These are phyloP conservation scores for Vespertilio murinus DNA, from an alignment of 2,797 vertebrate genomes.

Conservation along the genomic window DNA sequence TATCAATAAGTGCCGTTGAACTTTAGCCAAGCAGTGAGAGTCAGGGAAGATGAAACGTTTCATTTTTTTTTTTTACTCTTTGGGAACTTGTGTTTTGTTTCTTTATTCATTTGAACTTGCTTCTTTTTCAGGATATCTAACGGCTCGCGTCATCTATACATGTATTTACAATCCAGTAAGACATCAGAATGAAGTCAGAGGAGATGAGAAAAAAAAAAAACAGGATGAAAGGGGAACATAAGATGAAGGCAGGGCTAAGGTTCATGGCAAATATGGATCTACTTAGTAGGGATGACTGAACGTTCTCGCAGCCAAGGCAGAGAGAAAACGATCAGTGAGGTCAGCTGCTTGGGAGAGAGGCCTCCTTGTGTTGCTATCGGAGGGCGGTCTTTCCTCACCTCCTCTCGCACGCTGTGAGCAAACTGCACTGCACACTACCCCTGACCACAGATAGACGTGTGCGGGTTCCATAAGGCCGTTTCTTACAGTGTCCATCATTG, in stretches of 20 bases:
- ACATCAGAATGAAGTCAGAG: background rate
- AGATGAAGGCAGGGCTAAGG: background rate
- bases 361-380: background rate
- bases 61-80: constrained; percentile 43
- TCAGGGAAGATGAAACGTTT: constrained; percentile 34
- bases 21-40: constrained; percentile 10
- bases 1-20: constrained; percentile 7
- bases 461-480: background rate
- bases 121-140: constrained; percentile 36
- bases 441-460: background rate
- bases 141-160: background rate
- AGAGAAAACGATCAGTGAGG: background rate
- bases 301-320: background rate
- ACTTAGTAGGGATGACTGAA: background rate
- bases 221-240: background rate
- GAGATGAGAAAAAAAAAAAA: constrained; percentile 29
- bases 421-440: background rate
- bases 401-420: background rate
- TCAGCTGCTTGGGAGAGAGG: background rate
- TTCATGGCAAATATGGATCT: background rate
- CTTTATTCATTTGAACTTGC: constrained; percentile 15
- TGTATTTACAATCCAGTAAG: background rate
- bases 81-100: constrained; percentile 12
- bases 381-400: background rate
- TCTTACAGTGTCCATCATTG: background rate